phyloP scores from a whole-genome alignment of 2,797 vertebrate genomes.

The Enoplosus armatus region DNA sequence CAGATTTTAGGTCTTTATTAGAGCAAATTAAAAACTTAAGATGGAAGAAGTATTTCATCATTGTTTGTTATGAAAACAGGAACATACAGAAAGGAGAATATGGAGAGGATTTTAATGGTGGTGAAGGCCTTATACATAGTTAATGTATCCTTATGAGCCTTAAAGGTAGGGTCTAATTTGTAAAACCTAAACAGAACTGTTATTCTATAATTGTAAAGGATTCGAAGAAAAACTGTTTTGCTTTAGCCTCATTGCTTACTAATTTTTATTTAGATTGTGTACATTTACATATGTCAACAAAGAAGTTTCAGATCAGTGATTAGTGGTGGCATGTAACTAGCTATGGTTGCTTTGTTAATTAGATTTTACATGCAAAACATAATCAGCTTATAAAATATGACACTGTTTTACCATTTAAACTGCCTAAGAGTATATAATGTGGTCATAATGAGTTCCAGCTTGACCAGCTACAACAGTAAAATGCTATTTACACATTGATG shows the following conservation, averaged over 20 bases:
- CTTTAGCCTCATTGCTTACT: slow-evolving; percentile 10
- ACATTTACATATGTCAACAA: slow-evolving; percentile 13
- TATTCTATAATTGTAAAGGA: slow-evolving; percentile 14
- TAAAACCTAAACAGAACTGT: slow-evolving; percentile 34
- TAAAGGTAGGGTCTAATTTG: slow-evolving; percentile 22
- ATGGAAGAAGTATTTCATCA: slow-evolving; percentile 37
- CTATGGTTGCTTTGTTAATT: not conserved
- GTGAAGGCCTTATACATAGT: slow-evolving; percentile 23
- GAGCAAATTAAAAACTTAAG: slow-evolving; percentile 39
- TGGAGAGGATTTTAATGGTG: slow-evolving; percentile 12
- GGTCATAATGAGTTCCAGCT: not conserved
- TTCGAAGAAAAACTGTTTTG: slow-evolving; percentile 19
- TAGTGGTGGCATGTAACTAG: not conserved
- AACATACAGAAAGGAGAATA: slow-evolving; percentile 13
- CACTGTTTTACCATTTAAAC: not conserved
- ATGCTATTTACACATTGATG: not conserved
- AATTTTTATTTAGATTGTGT: slow-evolving; percentile 38
- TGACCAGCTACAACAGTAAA: not conserved
- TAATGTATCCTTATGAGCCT: slow-evolving; percentile 26
- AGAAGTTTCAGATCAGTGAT: too few relatives aligned
- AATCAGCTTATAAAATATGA: not conserved
- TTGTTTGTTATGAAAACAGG: slow-evolving; percentile 49
- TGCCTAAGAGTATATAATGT: not conserved
- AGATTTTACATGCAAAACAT: not conserved
- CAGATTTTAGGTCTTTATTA: slow-evolving; percentile 56